Conservation (phyloP, 2,888 invertebrate genomes). For the Coremacera marginata region DNA sequence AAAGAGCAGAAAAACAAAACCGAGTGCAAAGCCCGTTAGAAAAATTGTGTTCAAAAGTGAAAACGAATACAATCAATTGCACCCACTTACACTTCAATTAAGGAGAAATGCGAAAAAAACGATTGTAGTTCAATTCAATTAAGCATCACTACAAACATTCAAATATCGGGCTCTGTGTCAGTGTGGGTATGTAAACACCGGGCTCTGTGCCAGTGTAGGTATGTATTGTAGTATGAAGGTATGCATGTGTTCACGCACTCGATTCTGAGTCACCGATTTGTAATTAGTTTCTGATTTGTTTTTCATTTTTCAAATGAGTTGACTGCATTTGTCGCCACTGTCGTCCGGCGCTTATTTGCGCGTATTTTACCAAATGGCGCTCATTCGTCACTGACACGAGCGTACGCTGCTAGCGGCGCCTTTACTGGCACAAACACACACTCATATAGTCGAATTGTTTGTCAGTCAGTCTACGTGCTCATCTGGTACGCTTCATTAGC, state of each 20-base stretch:
- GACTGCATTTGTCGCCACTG: neutral
- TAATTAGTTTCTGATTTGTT: constrained; percentile 29
- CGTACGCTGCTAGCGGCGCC: neutral
- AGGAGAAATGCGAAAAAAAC: no score
- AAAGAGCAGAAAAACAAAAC: no score
- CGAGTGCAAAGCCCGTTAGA: no score
- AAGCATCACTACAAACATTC: neutral
- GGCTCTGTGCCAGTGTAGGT: neutral
- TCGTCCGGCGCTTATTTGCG: neutral
- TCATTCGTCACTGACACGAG: neutral
- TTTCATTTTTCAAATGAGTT: constrained; percentile 21
- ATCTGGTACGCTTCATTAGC: constrained; percentile 19
- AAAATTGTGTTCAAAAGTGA: neutral
- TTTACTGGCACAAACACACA: neutral
- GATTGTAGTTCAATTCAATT: neutral
- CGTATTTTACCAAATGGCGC: neutral
- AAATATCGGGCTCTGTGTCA: neutral
- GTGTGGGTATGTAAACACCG: neutral
- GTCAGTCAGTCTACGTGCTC: constrained; percentile 13
- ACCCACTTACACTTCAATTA: no score
- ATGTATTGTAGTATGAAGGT: no score
- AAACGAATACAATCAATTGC: neutral
- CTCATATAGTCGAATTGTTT: neutral
- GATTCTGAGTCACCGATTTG: constrained; percentile 17
- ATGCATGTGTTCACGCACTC: neutral